A percentile compares a stretch with the other conserved stretches of the same genome.
Evolutionary conservation across 2,888 invertebrate species (phyloP).

Genomic region (Holacanthella duospinosa): DNA sequence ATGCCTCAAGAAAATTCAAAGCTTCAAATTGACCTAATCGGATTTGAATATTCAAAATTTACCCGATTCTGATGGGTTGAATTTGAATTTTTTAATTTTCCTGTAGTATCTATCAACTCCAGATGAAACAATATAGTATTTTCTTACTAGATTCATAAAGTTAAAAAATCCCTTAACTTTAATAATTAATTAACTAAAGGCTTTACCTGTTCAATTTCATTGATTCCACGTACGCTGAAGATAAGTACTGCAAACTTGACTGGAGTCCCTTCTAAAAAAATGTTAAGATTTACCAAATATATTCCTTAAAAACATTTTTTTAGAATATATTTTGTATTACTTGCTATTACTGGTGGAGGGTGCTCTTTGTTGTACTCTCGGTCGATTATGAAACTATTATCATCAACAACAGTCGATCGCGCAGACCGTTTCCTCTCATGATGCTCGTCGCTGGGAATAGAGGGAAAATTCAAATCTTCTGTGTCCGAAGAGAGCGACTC

Average conservation of each 20-base stretch:
- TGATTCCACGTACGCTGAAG: slow-evolving; percentile 2
- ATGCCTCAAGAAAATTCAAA: no score
- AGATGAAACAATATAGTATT: no score
- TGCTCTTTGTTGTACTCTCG: neutral
- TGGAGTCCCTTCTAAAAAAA: neutral
- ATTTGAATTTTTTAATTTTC: no score
- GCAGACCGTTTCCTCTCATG: no score
- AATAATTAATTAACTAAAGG: neutral
- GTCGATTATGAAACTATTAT: neutral
- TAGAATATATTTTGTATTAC: neutral
- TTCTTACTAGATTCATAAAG: no score
- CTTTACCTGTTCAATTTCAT: neutral
- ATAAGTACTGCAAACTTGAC: neutral
- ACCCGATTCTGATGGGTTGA: no score
- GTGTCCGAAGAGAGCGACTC: no score
- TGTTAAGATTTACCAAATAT: neutral
- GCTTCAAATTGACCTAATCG: no score
- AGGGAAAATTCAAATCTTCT: no score
- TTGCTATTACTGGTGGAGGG: neutral
- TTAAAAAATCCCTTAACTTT: neutral
- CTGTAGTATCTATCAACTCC: no score
- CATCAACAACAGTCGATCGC: neutral
- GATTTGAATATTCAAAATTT: no score
- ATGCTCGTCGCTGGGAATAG: no score
- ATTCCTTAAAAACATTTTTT: neutral